Evolutionary conservation across 2,113 vertebrate genomes (phyloP).

Genomic region (Chaetodon auriga): DNA sequence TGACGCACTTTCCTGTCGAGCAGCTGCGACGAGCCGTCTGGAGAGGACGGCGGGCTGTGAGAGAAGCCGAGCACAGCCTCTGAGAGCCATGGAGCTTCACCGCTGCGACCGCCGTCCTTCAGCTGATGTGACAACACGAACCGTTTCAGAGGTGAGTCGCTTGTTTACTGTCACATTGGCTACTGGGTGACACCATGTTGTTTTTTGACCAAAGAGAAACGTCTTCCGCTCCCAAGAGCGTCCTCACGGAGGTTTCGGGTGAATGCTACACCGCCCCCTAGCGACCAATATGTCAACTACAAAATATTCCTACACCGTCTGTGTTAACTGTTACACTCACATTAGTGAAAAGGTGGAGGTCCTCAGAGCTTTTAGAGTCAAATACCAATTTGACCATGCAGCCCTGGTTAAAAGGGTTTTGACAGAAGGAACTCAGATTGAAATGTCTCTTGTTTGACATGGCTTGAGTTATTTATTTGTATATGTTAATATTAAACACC

Average conservation of each 20-base stretch:
- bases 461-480: neutral
- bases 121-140: rapidly evolving
- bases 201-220: slow-evolving; percentile 58
- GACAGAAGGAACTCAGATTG: neutral
- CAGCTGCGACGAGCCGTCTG: neutral
- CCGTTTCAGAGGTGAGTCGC: neutral
- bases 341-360: neutral
- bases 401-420: neutral
- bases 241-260: neutral
- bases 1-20: slow-evolving; percentile 61
- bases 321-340: neutral
- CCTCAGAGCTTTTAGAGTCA: neutral
- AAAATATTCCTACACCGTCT: neutral
- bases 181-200: slow-evolving; percentile 78
- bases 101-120: neutral
- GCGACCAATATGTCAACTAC: slow-evolving; percentile 25
- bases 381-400: neutral
- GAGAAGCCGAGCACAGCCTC: slow-evolving; percentile 57
- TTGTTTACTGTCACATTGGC: slow-evolving; percentile 69
- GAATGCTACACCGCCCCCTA: slow-evolving; percentile 60
- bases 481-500: neutral
- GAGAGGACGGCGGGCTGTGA: slow-evolving; percentile 38
- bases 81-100: slow-evolving; percentile 68
- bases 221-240: slow-evolving; percentile 49
- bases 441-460: neutral